Conservation (phyloP, 2,113 vertebrate species). For the Thinocorus orbignyianus region DNA sequence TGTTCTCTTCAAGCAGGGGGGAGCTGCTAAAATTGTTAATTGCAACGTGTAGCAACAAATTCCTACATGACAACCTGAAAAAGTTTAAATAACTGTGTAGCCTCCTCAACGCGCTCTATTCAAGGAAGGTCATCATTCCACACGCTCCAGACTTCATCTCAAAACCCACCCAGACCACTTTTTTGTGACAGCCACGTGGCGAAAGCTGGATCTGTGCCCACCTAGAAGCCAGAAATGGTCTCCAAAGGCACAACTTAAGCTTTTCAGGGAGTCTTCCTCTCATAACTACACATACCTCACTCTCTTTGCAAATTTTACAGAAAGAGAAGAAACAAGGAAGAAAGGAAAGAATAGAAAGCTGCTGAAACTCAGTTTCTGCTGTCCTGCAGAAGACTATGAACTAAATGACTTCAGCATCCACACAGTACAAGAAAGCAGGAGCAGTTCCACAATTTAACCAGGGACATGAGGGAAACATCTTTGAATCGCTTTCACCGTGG, state of each 20-base stretch:
- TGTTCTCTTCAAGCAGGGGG: not conserved
- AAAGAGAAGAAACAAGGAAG: too few species aligned
- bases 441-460: not conserved
- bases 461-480: not conserved
- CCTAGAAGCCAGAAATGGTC: not conserved
- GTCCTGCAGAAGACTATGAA: not conserved
- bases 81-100: not conserved
- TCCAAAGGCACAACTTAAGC: not conserved
- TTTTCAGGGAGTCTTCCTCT: not conserved
- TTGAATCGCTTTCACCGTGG: not conserved
- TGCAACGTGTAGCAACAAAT: not conserved
- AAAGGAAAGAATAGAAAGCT: not conserved
- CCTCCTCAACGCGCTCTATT: not conserved
- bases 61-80: not conserved
- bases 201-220: not conserved
- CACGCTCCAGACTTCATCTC: not conserved
- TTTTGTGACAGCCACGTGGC: rapidly evolving
- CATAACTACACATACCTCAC: not conserved
- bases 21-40: not conserved
- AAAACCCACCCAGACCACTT: not conserved
- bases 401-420: not conserved
- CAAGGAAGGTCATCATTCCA: not conserved
- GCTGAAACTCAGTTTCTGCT: not conserved
- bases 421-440: not conserved
- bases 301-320: not conserved